Evolutionary conservation across 1,140 invertebrate genomes (phyloP).

Genomic region (Aricia agestis): DNA sequence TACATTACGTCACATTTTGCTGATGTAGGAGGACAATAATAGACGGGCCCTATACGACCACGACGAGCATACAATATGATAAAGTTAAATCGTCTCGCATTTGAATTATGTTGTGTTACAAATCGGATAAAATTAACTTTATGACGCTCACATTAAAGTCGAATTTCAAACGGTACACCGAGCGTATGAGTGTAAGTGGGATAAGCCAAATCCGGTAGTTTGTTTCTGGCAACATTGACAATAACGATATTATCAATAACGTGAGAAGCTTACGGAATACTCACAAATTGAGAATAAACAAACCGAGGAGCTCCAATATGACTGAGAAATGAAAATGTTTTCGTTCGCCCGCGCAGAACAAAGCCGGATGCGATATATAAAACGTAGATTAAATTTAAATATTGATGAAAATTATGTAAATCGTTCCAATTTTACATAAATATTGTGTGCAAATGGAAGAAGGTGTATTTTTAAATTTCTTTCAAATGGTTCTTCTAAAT

Average conservation of each 20-base stretch:
- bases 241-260: constrained; percentile 17
- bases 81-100: neutral
- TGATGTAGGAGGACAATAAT: no score
- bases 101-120: neutral
- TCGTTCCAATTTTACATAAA: no score
- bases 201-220: neutral
- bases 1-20: no score
- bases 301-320: constrained; percentile 28
- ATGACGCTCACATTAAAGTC: neutral
- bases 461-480: no score
- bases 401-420: neutral
- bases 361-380: constrained; percentile 1
- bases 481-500: no score
- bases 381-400: neutral
- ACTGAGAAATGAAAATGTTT: constrained; percentile 57
- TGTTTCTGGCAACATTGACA: constrained; percentile 15
- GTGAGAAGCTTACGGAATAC: constrained; percentile 11
- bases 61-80: no score
- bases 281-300: constrained; percentile 54
- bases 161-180: neutral
- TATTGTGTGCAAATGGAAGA: no score
- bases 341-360: constrained; percentile 36
- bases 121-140: neutral
- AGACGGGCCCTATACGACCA: no score
- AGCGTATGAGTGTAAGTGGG: neutral